These are phyloP conservation scores for Ernsta delagoae DNA, from an alignment of 2,888 invertebrate species.

Conservation along the genomic window DNA sequence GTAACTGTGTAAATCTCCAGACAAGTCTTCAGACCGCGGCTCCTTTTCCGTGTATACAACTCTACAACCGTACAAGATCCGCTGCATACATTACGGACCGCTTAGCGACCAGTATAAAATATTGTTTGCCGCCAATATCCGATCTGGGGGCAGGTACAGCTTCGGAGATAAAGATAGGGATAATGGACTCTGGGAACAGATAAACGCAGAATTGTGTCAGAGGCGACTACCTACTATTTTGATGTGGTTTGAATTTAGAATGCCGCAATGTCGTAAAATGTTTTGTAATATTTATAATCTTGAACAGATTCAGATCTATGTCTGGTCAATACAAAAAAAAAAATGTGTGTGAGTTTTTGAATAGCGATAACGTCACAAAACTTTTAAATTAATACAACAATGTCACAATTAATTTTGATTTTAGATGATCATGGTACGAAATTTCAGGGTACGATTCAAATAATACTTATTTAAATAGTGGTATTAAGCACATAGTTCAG, in stretches of 20 bases:
- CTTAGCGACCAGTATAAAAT: conserved; percentile 76
- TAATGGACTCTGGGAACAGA: conserved; percentile 24
- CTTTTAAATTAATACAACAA: too few species aligned
- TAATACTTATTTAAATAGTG: too few species aligned
- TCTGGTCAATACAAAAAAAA: too few species aligned
- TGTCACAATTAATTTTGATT: too few species aligned
- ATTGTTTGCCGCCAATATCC: conserved; percentile 76
- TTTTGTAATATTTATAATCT: too few species aligned
- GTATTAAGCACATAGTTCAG: too few species aligned
- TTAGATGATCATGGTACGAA: too few species aligned
- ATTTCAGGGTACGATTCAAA: too few species aligned
- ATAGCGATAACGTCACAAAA: too few species aligned
- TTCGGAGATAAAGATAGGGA: conserved; percentile 24
- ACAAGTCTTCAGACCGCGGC: conserved; percentile 10
- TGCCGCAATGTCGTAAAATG: not conserved
- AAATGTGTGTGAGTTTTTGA: too few species aligned
- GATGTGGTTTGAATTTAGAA: conserved; percentile 1
- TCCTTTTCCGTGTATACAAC: not conserved
- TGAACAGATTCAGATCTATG: too few species aligned
- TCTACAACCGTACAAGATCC: conserved; percentile 23
- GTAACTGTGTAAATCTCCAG: conserved; percentile 8
- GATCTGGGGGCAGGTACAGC: conserved; percentile 51
- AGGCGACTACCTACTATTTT: not conserved
- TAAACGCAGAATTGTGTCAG: conserved; percentile 21
- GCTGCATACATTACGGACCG: conserved; percentile 63